Percentiles rank a stretch among this genome's conserved stretches.
Evolutionary conservation across 2,888 invertebrate species (phyloP).

Genomic region (Lydus trimaculatus): DNA sequence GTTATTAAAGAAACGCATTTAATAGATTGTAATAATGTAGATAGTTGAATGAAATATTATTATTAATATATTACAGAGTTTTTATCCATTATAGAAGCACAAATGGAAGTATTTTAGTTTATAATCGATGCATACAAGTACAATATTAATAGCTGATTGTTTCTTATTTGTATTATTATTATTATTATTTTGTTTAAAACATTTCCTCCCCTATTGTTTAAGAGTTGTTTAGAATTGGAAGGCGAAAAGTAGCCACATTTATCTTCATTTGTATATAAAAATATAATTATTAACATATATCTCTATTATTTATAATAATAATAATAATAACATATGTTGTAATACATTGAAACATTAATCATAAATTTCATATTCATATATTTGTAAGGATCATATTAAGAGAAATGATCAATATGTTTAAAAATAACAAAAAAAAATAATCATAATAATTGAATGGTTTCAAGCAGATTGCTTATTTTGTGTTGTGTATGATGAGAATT

Average conservation of each 20-base stretch:
- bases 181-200: slow-evolving; percentile 7
- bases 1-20: neutral
- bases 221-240: slow-evolving; percentile 12
- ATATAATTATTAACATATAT: slow-evolving; percentile 10
- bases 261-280: slow-evolving; percentile 9
- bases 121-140: neutral
- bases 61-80: neutral
- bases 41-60: neutral
- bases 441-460: slow-evolving; percentile 38
- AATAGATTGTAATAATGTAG: neutral
- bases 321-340: neutral
- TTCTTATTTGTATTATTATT: slow-evolving; percentile 11
- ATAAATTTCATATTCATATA: slow-evolving; percentile 26
- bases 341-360: slow-evolving; percentile 6
- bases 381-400: slow-evolving; percentile 38
- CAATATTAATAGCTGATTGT: neutral
- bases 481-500: slow-evolving; percentile 47
- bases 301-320: neutral
- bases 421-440: slow-evolving; percentile 40
- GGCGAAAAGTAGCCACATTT: neutral
- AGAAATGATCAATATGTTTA: slow-evolving; percentile 42
- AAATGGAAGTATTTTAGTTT: neutral
- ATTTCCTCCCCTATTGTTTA: slow-evolving; percentile 9
- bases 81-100: neutral
- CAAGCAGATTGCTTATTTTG: slow-evolving; percentile 49